Percentiles rank a stretch among this genome's conserved stretches.
These are phyloP conservation scores for Drosophila mayaguana DNA, from an alignment of 2,888 invertebrate species.

Conservation along the genomic window DNA sequence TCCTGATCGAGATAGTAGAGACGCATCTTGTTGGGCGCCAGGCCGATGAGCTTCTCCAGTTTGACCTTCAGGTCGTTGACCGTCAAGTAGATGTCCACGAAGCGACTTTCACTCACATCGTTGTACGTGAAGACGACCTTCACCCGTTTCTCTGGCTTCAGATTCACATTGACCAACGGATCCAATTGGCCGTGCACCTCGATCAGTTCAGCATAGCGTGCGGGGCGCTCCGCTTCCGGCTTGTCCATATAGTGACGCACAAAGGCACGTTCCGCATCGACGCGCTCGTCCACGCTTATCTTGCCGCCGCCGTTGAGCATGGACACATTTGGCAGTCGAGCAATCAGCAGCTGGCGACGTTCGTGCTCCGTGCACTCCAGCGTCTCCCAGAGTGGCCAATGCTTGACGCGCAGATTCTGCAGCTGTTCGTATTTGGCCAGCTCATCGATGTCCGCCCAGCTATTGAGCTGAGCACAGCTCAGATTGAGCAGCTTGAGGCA, in stretches of 20 bases:
- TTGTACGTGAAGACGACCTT: slow-evolving; percentile 94
- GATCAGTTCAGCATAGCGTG: slow-evolving; percentile 91
- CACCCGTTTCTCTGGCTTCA: slow-evolving; percentile 94
- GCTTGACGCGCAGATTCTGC: slow-evolving; percentile 91
- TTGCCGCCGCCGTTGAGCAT: slow-evolving; percentile 95
- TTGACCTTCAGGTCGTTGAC: slow-evolving; percentile 93
- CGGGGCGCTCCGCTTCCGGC: slow-evolving; percentile 92
- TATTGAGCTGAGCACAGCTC: slow-evolving; percentile 92
- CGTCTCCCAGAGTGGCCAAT: slow-evolving; percentile 91
- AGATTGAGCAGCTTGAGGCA: slow-evolving; percentile 91
- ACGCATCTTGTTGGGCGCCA: slow-evolving; percentile 93
- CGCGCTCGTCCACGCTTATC: slow-evolving; percentile 93
- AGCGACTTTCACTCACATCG: slow-evolving; percentile 90
- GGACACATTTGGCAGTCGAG: slow-evolving; percentile 93
- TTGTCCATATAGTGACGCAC: slow-evolving; percentile 96
- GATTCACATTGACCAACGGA: slow-evolving; percentile 94
- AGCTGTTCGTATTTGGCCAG: slow-evolving; percentile 93
- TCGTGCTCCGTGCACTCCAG: slow-evolving; percentile 95
- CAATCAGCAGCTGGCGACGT: slow-evolving; percentile 93
- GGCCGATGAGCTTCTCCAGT: slow-evolving; percentile 92
- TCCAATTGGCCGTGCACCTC: slow-evolving; percentile 95
- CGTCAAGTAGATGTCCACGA: slow-evolving; percentile 91
- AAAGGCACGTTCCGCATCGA: slow-evolving; percentile 96
- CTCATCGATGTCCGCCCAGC: slow-evolving; percentile 96
- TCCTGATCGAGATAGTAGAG: slow-evolving; percentile 95